Base-by-base conservation (phyloP, 2,888 invertebrate species). In the Balanococcus diminutus region DNA sequence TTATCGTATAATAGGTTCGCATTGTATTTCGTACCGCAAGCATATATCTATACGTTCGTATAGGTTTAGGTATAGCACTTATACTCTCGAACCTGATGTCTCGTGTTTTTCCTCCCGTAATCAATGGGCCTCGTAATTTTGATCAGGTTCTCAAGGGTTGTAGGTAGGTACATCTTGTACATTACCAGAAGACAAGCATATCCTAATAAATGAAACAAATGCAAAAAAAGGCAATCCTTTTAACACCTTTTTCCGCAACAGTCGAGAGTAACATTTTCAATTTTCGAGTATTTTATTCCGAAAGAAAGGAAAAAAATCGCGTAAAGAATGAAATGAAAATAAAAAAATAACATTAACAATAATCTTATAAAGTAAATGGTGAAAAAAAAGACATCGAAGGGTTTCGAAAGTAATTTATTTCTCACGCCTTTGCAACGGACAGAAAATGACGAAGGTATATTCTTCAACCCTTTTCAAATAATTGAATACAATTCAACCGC, bases 361-460 rank as follows among this genome's bases (percentile, higher is more conserved):
- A 72, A 72, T 61, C 61, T 61, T 61, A 61, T 61, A 61, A 61
- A 61, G 19, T 61, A 61, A 61, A 61, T 61, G 61, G 5, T 46
- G 46, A 46, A 67, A 31, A 72, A 84, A 42, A 39, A 56, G n/a
- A 39, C 28, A n/a, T 5, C 25, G 42, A 46, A 84, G 84, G 84
- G 75, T 84, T 84, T 36, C n/a, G 72, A 84, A 46, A 32, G 75
- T 75, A 84, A 84, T 84, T 84, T 84, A 72, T 84, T 84, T 84
- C 84, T 84, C 84, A 84, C 84, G 84, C 84, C 84, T 84, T 84
- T 84, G 84, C 84, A 84, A 84, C 32, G 72, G 84, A 84, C 84
- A 84, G 84, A 67, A 75, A 72, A 84, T 84, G 84, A 84, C 84
- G 84, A 72, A 67, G 84, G 84, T 67, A 31, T 36, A 84, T 84